Evolutionary conservation across 2,797 vertebrate genomes (phyloP).

Genomic region (Crocidura indochinensis): DNA sequence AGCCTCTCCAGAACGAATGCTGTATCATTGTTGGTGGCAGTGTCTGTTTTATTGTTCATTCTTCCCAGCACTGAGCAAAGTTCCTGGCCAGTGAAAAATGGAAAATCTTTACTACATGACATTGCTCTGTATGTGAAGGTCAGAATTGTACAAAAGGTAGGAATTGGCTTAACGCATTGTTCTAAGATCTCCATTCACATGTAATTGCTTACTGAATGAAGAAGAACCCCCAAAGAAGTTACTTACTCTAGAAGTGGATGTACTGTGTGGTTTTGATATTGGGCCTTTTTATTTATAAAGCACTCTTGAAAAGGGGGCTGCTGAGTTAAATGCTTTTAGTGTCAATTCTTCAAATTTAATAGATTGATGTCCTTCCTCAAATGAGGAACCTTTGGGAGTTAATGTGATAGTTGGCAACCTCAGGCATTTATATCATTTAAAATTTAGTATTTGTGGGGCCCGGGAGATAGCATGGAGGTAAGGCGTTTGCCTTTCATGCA

Average conservation of each 20-base stretch:
- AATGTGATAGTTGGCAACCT: conserved; percentile 67
- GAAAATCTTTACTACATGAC: conserved; percentile 31
- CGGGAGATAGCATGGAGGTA: too few relatives aligned
- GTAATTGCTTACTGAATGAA: conserved; percentile 56
- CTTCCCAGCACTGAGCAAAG: background rate
- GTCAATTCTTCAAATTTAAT: conserved; percentile 10
- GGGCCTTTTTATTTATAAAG: conserved; percentile 20
- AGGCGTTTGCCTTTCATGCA: too few relatives aligned
- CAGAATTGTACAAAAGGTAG: conserved; percentile 15
- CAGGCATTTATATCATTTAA: conserved; percentile 43
- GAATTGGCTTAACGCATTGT: background rate
- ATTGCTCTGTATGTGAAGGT: conserved; percentile 32
- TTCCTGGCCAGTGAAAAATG: background rate
- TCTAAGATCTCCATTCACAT: conserved; percentile 38
- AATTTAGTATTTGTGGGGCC: conserved; percentile 66
- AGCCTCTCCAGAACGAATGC: background rate
- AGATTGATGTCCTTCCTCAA: conserved; percentile 60
- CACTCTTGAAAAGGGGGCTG: background rate
- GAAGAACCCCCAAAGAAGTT: conserved; percentile 25
- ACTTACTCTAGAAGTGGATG: background rate
- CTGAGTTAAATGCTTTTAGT: conserved; percentile 67
- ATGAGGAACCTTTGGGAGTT: conserved; percentile 68
- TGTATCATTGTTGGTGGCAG: conserved; percentile 28
- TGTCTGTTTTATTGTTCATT: background rate
- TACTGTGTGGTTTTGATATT: conserved; percentile 62